Conservation (phyloP, 2,797 vertebrate genomes). For the Anguilla anguilla region DNA sequence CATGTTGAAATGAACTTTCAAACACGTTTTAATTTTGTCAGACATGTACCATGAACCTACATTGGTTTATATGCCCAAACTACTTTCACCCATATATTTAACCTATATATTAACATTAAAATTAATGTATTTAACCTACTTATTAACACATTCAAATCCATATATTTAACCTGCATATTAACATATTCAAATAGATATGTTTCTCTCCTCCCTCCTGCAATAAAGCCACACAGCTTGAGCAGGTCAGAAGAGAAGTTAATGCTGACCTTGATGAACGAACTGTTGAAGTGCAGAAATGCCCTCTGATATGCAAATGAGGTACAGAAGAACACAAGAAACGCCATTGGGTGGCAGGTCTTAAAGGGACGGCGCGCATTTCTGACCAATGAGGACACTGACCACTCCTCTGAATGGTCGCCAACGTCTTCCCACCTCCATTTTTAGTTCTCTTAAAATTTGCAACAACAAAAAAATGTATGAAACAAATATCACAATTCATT, state of each 20-base stretch:
- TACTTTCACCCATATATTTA: too few species aligned
- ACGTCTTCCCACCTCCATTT: neutral
- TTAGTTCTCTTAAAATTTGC: neutral
- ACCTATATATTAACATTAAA: too few species aligned
- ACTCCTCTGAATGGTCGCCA: neutral
- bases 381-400: neutral
- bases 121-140: neutral
- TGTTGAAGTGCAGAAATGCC: slow-evolving; percentile 6
- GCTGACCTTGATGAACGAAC: neutral
- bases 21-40: too few species aligned
- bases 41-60: too few species aligned
- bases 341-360: neutral
- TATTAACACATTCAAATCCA: neutral
- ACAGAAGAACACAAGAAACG: neutral
- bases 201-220: neutral
- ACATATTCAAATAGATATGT: slow-evolving; percentile 75
- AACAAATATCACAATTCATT: neutral
- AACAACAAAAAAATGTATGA: too few species aligned
- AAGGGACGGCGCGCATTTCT: neutral
- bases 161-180: neutral
- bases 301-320: neutral
- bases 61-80: too few species aligned
- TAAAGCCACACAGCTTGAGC: neutral
- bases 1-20: too few species aligned
- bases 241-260: neutral